Evolutionary conservation across 2,888 invertebrate genomes (phyloP), one percentile per base, ranked within the genome.

Genomic region (Orthosia incerta): DNA sequence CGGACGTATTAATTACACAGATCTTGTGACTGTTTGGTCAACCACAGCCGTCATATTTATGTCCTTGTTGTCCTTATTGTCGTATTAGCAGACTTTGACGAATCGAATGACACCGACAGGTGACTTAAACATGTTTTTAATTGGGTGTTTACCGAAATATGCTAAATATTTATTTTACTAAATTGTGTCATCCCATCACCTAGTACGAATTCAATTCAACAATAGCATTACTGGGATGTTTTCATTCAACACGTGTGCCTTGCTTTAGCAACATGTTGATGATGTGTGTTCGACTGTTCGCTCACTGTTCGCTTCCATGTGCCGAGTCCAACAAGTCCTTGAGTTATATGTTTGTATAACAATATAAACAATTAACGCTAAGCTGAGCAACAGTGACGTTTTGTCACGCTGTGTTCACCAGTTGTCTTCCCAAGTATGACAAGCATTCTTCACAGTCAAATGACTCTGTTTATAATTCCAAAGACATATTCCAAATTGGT

Each of bases 221-320:
- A 80, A 82, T 85, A 79, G 66, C 74, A 80, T 84, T 73, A 75
- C 76, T 83, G 75, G 67, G 68, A 82, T 86, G 82, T 87, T 88
- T 86, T 86, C 68, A 84, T 76, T 76, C 68, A 74, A 75, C 85
- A 84, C 84, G 79, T 84, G 80, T 71, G 65, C 60, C 71, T 62
- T 65, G 56, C 59, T 65, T 56, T 71, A 72, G 69, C 59, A 70
- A 51, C 74, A 79, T 69, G 53, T 64, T 66, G 66, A 69, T 73
- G 63, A 71, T 39, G 39, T 74, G 51, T 76, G 51, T 60, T 71
- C 68, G 67, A 60, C 69, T 64, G 60, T 39, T 71, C 68, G 67
- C 60, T 71, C 72, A 72, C 69, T 74, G 62, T 46, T 65, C 57
- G 67, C 39, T 56, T 45, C 51, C 50, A 65, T 26, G 31, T 60